These are phyloP conservation scores for Aphelenchoides besseyi DNA, from an alignment of 1,140 invertebrate genomes.

Conservation along the genomic window DNA sequence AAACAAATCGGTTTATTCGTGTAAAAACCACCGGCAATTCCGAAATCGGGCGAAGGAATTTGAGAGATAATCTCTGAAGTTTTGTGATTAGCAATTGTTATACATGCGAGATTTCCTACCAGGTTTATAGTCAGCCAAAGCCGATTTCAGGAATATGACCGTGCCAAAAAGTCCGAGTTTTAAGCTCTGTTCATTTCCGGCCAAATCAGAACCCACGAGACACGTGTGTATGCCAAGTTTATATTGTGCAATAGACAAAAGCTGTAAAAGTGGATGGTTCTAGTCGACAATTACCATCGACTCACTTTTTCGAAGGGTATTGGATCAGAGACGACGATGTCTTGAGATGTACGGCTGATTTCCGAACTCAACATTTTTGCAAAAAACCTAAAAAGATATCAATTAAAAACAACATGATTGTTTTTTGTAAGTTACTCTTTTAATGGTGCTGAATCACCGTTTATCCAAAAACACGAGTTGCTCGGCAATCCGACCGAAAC, in stretches of 20 bases:
- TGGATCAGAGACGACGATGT: constrained; percentile 1
- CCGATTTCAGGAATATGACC: constrained; percentile 10
- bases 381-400: constrained; percentile 7
- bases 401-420: too few relatives aligned
- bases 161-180: constrained; percentile 19
- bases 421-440: too few relatives aligned
- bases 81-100: too few relatives aligned
- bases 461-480: not conserved
- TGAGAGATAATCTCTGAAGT: constrained; percentile 4
- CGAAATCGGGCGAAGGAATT: constrained; percentile 16
- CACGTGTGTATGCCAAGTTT: constrained; percentile 23
- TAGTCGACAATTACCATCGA: not conserved
- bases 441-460: constrained; percentile 12
- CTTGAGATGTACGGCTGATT: constrained; percentile 4
- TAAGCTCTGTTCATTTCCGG: constrained; percentile 5
- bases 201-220: constrained; percentile 18
- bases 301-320: constrained; percentile 23
- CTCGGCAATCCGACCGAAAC: not conserved
- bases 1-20: constrained; percentile 7
- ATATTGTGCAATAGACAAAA: constrained; percentile 7
- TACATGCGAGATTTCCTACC: too few relatives aligned
- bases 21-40: constrained; percentile 17
- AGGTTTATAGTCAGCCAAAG: not conserved
- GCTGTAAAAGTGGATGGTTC: constrained; percentile 8
- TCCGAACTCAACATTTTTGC: constrained; percentile 1